A percentile compares a stretch with the other conserved stretches of the same genome.
Conservation (phyloP, 2,888 invertebrate genomes). For the Cinara cedri region DNA sequence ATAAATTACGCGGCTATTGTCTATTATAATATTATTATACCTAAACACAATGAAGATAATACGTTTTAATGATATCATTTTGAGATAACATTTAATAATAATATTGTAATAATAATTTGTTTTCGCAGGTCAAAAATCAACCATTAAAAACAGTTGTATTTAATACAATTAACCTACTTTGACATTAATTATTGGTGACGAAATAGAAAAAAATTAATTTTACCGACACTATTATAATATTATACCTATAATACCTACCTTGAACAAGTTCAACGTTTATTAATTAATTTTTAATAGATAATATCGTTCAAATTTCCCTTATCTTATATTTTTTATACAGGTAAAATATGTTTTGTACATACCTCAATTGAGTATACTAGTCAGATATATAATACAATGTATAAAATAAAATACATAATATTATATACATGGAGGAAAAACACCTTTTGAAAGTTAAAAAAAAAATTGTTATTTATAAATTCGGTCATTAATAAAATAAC, state of each 20-base stretch:
- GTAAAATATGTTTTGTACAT: too few species aligned
- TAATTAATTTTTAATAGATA: constrained; percentile 3
- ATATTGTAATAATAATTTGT: constrained; percentile 13
- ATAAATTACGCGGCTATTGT: background rate
- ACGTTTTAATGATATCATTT: background rate
- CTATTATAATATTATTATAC: background rate
- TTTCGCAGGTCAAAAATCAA: background rate
- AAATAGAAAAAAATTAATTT: too few species aligned
- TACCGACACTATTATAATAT: too few species aligned
- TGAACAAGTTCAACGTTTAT: background rate
- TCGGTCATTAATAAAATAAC: too few species aligned
- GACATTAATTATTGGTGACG: background rate
- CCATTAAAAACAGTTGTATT: background rate
- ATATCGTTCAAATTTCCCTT: background rate
- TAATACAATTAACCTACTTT: constrained; percentile 20
- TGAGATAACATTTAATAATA: background rate
- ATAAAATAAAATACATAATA: too few species aligned
- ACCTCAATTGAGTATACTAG: too few species aligned
- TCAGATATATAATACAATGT: too few species aligned
- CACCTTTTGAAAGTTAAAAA: too few species aligned
- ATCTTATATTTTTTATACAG: background rate
- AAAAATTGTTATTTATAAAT: too few species aligned
- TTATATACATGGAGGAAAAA: too few species aligned
- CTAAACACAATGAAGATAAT: constrained; percentile 1
- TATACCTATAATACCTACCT: background rate